phyloP scores from a whole-genome alignment of 1,140 invertebrate genomes.

The Mya arenaria region DNA sequence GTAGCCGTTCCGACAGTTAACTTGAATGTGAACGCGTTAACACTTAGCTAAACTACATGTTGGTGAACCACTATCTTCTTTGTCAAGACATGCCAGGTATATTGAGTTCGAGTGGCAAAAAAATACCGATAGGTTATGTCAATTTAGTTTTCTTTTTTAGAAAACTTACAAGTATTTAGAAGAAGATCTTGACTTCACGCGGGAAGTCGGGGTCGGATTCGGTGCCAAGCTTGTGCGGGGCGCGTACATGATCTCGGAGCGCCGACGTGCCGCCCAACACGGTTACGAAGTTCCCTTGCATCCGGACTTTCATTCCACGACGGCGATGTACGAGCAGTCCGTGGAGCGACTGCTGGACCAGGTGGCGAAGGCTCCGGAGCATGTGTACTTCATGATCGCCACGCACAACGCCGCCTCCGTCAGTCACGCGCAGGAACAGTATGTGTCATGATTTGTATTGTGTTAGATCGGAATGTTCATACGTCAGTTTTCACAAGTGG shows the following conservation, averaged over 20 bases:
- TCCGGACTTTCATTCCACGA: conserved; percentile 93
- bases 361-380: conserved; percentile 77
- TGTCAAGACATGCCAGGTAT: too few species aligned
- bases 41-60: too few species aligned
- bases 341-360: conserved; percentile 67
- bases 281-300: conserved; percentile 97
- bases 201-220: conserved; percentile 97
- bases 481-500: too few species aligned
- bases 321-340: conserved; percentile 87
- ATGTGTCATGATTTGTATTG: too few species aligned
- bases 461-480: too few species aligned
- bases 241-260: conserved; percentile 97
- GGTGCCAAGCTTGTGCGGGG: conserved; percentile 98
- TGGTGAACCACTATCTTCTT: too few species aligned
- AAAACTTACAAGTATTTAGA: conserved; percentile 92
- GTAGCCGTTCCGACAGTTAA: too few species aligned
- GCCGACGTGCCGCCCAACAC: conserved; percentile 80
- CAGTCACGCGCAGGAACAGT: too few species aligned
- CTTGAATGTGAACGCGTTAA: too few species aligned
- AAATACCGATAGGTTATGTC: too few species aligned
- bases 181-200: conserved; percentile 95
- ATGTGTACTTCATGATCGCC: conserved; percentile 96
- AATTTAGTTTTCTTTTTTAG: too few species aligned
- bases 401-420: conserved; percentile 99
- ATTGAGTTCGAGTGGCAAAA: too few species aligned